Percentiles rank a stretch among this genome's conserved stretches.
Conservation (phyloP, 35 echinoderm and acorn worm species). For the Diadema setosum region DNA sequence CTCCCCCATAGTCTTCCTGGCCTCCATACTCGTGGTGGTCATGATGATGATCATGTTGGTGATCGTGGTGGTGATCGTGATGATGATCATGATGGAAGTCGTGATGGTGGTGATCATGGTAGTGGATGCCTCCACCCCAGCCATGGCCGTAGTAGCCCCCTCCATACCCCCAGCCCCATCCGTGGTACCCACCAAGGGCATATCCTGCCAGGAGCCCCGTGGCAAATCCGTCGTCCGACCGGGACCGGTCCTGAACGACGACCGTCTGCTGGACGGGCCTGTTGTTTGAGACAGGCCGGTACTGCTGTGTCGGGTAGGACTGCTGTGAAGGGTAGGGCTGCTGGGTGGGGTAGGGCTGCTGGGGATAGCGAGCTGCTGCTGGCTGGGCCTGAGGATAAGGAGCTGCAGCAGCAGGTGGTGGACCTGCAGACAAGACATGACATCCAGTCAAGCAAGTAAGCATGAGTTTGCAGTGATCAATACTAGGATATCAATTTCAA, state of each 20-base stretch:
- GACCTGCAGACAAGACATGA: too few species aligned
- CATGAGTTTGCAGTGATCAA: too few species aligned
- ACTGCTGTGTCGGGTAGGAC: neutral
- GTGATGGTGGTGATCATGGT: conserved; percentile 12
- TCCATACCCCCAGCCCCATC: neutral
- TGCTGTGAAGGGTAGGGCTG: too few species aligned
- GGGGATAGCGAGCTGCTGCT: neutral
- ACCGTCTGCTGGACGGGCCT: neutral
- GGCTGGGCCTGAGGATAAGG: neutral
- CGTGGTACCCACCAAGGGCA: neutral
- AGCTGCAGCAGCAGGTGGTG: neutral
- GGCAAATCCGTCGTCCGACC: neutral
- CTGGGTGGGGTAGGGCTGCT: neutral
- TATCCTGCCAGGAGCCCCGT: conserved; percentile 12
- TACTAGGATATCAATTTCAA: too few species aligned
- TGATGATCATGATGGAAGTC: neutral
- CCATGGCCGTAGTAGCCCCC: conserved; percentile 20
- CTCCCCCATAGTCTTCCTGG: neutral
- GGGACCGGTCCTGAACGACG: neutral
- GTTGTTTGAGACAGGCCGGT: neutral
- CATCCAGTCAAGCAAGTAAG: too few species aligned
- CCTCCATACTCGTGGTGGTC: neutral
- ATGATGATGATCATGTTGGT: conserved; percentile 1
- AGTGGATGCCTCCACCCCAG: neutral
- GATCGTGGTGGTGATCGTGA: neutral